Conservation (phyloP, 2,113 vertebrate species). For the Dermatemys mawii region DNA sequence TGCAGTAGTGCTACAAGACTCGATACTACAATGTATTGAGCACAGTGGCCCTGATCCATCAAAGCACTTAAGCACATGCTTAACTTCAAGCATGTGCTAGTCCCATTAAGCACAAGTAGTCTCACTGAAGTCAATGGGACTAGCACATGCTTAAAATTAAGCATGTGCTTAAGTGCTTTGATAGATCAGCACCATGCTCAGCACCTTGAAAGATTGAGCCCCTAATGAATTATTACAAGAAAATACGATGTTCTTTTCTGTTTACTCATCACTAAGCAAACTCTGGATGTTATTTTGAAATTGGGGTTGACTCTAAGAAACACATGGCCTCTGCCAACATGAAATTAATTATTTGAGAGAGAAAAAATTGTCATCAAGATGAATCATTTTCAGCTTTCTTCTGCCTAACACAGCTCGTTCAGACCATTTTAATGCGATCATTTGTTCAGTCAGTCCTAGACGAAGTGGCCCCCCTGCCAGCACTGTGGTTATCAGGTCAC, state of each 20-base stretch:
- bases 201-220: not conserved
- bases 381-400: not conserved
- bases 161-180: fast-evolving
- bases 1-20: fast-evolving
- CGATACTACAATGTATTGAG: not conserved
- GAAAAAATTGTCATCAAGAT: not conserved
- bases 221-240: fast-evolving
- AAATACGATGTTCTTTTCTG: fast-evolving
- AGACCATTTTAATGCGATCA: fast-evolving
- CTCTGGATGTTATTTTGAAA: not conserved
- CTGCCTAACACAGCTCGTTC: fast-evolving
- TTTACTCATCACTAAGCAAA: fast-evolving
- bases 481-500: not conserved
- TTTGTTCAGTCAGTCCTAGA: not conserved
- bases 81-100: fast-evolving
- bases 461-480: fast-evolving
- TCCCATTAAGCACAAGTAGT: not conserved
- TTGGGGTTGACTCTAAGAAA: not conserved
- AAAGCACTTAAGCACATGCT: not conserved
- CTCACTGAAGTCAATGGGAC: no score
- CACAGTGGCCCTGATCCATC: fast-evolving
- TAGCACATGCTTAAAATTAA: fast-evolving
- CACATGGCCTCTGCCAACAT: not conserved
- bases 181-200: fast-evolving
- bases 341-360: fast-evolving